Base-by-base conservation (phyloP, 2,797 vertebrate species). In the Botia kubotai region DNA sequence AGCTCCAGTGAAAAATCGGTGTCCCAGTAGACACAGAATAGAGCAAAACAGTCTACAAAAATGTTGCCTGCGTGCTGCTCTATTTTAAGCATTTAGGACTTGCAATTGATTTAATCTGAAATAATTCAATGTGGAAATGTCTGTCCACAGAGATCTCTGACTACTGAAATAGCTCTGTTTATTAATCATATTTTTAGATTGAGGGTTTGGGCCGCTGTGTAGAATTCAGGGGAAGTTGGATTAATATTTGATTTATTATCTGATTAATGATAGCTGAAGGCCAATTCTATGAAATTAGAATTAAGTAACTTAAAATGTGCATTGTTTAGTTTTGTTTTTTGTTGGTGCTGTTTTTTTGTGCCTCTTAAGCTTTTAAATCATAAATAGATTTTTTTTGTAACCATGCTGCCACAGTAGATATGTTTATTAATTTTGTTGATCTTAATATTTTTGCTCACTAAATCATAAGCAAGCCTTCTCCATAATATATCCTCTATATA, bases 61-160 rank as follows among this genome's bases (percentile, higher is more conserved):
- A 76, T 74, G 50, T 71, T 60, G 73, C 53, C 77, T 84, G 57
- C 78, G 70, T 73, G 21, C 70, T 68, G 73, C 77, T 82, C 80
- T 86, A 80, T 86, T 84, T 84, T 84, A 77, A 82, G 75, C 82
- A 82, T 75, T 86, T 84, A 82, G 82, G 58, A 80, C 69, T 82
- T 72, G 60, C 77, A 78, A 84, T 77, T 86, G 82, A 86, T 84
- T 82, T 80, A 84, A 82, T 82, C 82, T 82, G 71, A 29, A 82
- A 82, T 81, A 84, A 84, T 82, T 84, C 23, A 78, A 80, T 86
- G 83, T 71, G 80, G 58, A 84, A 82, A 84, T 78, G 84, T 79
- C 82, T 83, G 60, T 72, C 79, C 58, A 53, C 74, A 70, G 84
- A 82, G 66, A 86, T 82, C 60, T 14, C 26, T 19, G 70, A 71